Conservation (phyloP, 1,140 invertebrate genomes). For the Drosophila quadrilineata region DNA sequence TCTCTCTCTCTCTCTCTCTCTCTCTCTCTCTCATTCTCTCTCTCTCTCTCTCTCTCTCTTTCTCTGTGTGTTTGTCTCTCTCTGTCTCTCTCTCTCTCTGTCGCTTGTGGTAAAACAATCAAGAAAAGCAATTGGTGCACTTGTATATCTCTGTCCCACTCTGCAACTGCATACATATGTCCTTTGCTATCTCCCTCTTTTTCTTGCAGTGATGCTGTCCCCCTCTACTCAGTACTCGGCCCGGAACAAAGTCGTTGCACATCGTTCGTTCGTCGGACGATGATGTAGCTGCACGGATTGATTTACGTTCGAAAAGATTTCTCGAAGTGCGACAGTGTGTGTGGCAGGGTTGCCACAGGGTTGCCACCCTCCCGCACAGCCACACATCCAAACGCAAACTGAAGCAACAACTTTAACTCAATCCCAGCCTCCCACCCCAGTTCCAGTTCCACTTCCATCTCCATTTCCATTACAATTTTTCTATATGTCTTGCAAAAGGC, state of each 20-base stretch:
- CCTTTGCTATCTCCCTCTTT: too few relatives aligned
- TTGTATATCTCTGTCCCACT: too few relatives aligned
- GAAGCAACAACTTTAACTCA: neutral
- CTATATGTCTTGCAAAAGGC: constrained; percentile 60
- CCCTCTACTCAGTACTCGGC: too few relatives aligned
- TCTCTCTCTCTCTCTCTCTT: constrained; percentile 1
- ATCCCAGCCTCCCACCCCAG: neutral
- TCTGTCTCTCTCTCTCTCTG: neutral
- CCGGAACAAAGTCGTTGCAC: constrained; percentile 47
- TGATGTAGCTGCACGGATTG: constrained; percentile 79
- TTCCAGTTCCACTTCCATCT: neutral
- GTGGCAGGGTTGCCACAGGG: constrained; percentile 10
- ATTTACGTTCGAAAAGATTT: constrained; percentile 81
- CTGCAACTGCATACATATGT: constrained; percentile 57
- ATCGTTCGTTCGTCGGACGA: constrained; percentile 45
- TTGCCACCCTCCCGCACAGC: neutral
- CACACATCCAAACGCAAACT: constrained; percentile 10
- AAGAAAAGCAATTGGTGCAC: constrained; percentile 63
- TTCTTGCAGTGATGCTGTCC: too few relatives aligned
- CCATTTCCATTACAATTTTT: constrained; percentile 42
- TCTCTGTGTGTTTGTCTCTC: neutral
- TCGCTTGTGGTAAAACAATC: constrained; percentile 69
- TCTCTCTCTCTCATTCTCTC: neutral
- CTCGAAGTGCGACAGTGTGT: constrained; percentile 60
- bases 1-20: neutral